Evolutionary conservation across 2,113 vertebrate species (phyloP), one percentile per base, ranked within the genome.

Genomic region (Caretta caretta): DNA sequence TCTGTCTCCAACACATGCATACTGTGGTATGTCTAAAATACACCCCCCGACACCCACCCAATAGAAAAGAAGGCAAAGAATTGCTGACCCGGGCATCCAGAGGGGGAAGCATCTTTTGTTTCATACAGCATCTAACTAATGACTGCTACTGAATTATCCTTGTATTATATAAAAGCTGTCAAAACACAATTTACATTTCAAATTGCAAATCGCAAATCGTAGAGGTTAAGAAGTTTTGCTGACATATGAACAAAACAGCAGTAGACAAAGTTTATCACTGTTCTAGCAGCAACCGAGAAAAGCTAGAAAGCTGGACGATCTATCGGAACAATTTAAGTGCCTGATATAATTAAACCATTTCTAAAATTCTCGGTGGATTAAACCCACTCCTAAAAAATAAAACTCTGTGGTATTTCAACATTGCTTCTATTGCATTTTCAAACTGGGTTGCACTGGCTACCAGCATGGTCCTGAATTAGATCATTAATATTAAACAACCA

Each of bases 1-100:
- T 2, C 5, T 1, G 1, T 27, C 53, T 49, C 49, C 50, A 1
- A 19, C 0, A 11, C 24, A 22, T 17, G 2, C 27, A 1, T 49
- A 31, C 29, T 84, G 56, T 10, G 20, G 29, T 65, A 65, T n/a
- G 48, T 14, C 83, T 31, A 62, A 31, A 59, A 84, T 46, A 80
- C 59, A 1, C 35, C 22, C 5, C 65, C 10, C 16, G 42, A 5
- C 38, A 42, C 42, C 42, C 42, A 42, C 42, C 83, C 46, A 17
- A 46, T 14, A 90, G 42, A 53, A 82, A 42, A 29, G n/a, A 69
- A 86, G 14, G 8, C 2, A 51, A 35, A 49, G 20, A 81, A 5
- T 27, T 25, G 59, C 79, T 82, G 87, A 35, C 16, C 5, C 31
- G 0, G 0, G 10, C 10, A 87, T 29, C 54, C 20, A 76, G 62